These are phyloP conservation scores for Drosophila macrospina DNA, from an alignment of 2,888 invertebrate genomes.

Conservation along the genomic window DNA sequence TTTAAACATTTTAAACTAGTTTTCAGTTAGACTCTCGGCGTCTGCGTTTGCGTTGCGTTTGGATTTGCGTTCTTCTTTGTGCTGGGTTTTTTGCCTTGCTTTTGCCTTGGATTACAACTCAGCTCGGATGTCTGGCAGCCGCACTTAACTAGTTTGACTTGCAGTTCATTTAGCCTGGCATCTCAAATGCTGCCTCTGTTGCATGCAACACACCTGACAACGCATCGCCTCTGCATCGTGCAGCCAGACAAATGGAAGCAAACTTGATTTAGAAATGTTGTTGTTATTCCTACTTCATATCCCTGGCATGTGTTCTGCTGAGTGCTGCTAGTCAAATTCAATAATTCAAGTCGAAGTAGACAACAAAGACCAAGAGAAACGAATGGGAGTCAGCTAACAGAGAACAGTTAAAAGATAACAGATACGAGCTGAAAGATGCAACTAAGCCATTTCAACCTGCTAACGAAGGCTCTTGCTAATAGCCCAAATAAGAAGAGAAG, in stretches of 20 bases:
- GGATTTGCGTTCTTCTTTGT: conserved; percentile 28
- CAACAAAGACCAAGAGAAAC: conserved; percentile 33
- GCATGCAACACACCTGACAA: conserved; percentile 51
- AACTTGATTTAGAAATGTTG: conserved; percentile 53
- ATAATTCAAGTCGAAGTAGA: conserved; percentile 63
- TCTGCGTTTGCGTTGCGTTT: conserved; percentile 20
- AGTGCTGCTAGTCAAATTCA: conserved; percentile 69
- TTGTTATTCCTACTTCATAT: conserved; percentile 47
- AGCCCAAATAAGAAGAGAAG: conserved; percentile 16
- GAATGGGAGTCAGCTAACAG: conserved; percentile 13
- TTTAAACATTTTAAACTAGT: conserved; percentile 74
- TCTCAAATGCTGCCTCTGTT: conserved; percentile 48
- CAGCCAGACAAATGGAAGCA: conserved; percentile 36
- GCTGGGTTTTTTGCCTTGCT: conserved; percentile 17
- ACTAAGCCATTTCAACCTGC: conserved; percentile 20
- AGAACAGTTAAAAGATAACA: conserved; percentile 10
- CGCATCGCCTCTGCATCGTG: conserved; percentile 8
- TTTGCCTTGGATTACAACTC: conserved; percentile 49
- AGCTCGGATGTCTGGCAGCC: conserved; percentile 51
- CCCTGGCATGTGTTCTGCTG: conserved; percentile 26
- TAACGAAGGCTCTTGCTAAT: conserved; percentile 22
- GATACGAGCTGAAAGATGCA: conserved; percentile 6
- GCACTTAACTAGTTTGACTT: conserved; percentile 74
- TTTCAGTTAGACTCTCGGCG: conserved; percentile 49
- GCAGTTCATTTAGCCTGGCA: conserved; percentile 72